These are phyloP conservation scores for Tetraneura akinire DNA, from an alignment of 1,140 invertebrate genomes.

Conservation along the genomic window DNA sequence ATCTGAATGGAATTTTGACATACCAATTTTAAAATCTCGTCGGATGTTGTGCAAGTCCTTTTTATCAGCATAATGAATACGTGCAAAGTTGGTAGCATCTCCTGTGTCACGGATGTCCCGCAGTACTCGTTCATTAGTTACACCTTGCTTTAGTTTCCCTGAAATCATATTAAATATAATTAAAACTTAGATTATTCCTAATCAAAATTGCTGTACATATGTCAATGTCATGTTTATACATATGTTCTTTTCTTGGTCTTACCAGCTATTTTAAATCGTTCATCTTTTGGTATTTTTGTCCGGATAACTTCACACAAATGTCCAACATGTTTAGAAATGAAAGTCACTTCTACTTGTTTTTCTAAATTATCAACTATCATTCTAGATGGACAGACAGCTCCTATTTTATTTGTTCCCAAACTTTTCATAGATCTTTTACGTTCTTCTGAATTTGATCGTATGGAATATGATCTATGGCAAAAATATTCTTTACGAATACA, in stretches of 20 bases:
- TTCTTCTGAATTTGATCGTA: conserved; percentile 3
- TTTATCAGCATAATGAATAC: conserved; percentile 34
- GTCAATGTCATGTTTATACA: background rate
- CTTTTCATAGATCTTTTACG: conserved; percentile 40
- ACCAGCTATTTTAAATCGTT: conserved; percentile 30
- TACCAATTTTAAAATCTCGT: conserved; percentile 23
- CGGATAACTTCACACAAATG: conserved; percentile 25
- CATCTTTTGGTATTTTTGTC: conserved; percentile 21
- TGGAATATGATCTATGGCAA: conserved; percentile 26
- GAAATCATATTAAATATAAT: conserved; percentile 7
- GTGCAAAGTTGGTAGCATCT: conserved; percentile 16
- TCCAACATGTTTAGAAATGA: conserved; percentile 22
- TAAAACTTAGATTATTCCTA: background rate
- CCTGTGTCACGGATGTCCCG: conserved; percentile 28
- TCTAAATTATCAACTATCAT: conserved; percentile 16
- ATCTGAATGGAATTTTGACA: background rate
- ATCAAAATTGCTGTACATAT: conserved; percentile 3
- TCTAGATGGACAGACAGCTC: conserved; percentile 24
- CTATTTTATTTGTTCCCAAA: conserved; percentile 40
- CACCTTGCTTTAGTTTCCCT: conserved; percentile 38
- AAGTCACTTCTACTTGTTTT: conserved; percentile 18
- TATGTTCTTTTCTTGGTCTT: background rate
- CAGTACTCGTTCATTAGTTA: conserved; percentile 30
- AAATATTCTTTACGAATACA: background rate
- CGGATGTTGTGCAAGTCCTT: conserved; percentile 35